phyloP scores from a whole-genome alignment of 2,888 invertebrate genomes.

The Acanthacorydalis orientalis region DNA sequence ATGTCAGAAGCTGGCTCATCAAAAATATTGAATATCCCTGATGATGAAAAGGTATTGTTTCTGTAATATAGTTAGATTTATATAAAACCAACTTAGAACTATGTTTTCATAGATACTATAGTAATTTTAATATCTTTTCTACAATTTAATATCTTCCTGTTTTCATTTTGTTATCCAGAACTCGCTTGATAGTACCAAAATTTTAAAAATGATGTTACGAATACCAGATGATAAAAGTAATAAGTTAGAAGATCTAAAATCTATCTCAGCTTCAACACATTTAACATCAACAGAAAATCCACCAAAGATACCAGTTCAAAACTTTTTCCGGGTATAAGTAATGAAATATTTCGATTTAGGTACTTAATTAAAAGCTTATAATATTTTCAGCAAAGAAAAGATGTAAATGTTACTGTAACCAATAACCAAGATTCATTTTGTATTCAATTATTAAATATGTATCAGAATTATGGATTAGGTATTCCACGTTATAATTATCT shows the following conservation, averaged over 20 bases:
- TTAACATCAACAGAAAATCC: too few relatives aligned
- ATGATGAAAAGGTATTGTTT: too few relatives aligned
- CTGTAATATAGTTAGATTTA: too few relatives aligned
- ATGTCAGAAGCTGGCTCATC: too few relatives aligned
- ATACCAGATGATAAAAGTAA: not conserved
- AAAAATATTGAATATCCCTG: too few relatives aligned
- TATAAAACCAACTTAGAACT: too few relatives aligned
- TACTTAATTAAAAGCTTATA: constrained; percentile 4
- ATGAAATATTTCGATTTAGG: not conserved
- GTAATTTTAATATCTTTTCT: too few relatives aligned
- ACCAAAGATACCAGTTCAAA: not conserved
- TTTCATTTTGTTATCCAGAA: not conserved
- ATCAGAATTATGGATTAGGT: constrained; percentile 25
- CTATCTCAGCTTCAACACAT: not conserved
- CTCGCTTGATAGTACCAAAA: not conserved
- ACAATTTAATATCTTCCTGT: too few relatives aligned
- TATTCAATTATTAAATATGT: constrained; percentile 25
- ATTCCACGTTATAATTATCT: constrained; percentile 29
- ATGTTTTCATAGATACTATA: too few relatives aligned
- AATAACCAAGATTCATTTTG: constrained; percentile 14
- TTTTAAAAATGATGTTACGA: not conserved
- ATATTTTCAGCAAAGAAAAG: too few relatives aligned
- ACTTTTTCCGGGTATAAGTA: not conserved
- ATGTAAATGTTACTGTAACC: too few relatives aligned
- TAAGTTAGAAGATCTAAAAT: not conserved